Evolutionary conservation across 2,797 vertebrate species (phyloP), one percentile per base, ranked within the genome.

Genomic region (Nasua narica): DNA sequence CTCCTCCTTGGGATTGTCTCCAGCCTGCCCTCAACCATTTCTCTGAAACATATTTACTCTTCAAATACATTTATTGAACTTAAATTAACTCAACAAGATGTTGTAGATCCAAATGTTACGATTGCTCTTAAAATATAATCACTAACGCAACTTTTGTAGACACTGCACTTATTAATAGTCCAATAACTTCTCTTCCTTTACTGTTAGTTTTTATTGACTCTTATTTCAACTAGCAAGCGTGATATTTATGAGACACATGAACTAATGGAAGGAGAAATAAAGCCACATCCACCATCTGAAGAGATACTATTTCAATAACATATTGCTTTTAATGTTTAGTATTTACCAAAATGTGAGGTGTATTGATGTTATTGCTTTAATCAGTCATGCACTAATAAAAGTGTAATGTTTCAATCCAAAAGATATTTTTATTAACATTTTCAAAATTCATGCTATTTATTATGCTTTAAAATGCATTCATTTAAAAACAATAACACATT

Each of bases 391-490:
- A 69, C 67, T 25, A 86, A 58, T 43, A 74, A 82, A 10, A 43
- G 14, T 18, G 4, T 52, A 52, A 72, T 27, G 21, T 74, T 65
- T 48, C 21, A 62, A 65, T 29, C 21, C 37, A 84, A 60, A 43
- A 56, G 62, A 21, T 0, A 5, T 35, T 52, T 78, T 56, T 84
- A 74, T 72, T n/a, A 56, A 18, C 40, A 60, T 85, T 60, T 76
- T 95, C 67, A 69, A 92, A 77, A 77, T 29, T 76, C 19, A 90
- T 81, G n/a, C 25, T 54, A 86, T 84, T 74, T 29, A 74, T 29
- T 74, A 35, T n/a, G 25, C 29, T 76, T 60, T 62, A 13, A 40
- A 93, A 37, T 83, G 67, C 43, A 76, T 74, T 87, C 50, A 83
- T 50, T 69, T 87, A 27, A 77, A 62, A 90, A 25, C 48, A 56